Evolutionary conservation across 2,797 vertebrate species (phyloP), one percentile per base, ranked within the genome.

Genomic region (Poecilia picta): DNA sequence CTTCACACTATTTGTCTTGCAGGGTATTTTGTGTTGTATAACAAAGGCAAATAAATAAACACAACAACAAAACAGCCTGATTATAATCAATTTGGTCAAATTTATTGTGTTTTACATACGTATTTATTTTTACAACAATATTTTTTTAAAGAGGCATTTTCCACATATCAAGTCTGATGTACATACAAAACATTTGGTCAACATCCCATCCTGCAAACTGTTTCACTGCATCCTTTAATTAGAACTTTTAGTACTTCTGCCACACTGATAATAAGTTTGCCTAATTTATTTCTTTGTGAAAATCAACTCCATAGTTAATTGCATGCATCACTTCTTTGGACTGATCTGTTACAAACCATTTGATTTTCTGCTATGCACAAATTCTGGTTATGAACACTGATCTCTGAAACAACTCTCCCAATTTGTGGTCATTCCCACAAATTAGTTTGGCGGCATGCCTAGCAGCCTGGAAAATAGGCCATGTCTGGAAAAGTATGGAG

Each of bases 1-100:
- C 6, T 68, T 0, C 16, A 74, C 70, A 41, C 36, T 46, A 49
- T 81, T 83, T 82, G 55, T 57, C 12, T 20, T 41, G 20, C 41
- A 39, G 47, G 33, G 33, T 33, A 6, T 36, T 8, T 43, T 51
- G 47, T 8, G 25, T 13, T 70, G n/a, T 28, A 23, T 25, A 20
- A 8, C 47, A 64, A 53, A 31, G 12, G 12, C 11, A 51, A 51
- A 51, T 51, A 51, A 51, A 51, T 51, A 51, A 55, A 55, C n/a
- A 28, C 4, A 31, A 62, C 28, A 59, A 57, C 10, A 57, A 57
- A 57, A 57, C 4, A 13, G n/a, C 28, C 57, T 33, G 11, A 33
- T 31, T 59, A 31, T 59, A 31, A 59, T 31, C 13, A 31, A 59
- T 31, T 31, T 59, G 28, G 15, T 33, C 13, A 33, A 33, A 31